Evolutionary conservation across 23 tunicate species (phyloP).

Genomic region (Ascidia mentula): DNA sequence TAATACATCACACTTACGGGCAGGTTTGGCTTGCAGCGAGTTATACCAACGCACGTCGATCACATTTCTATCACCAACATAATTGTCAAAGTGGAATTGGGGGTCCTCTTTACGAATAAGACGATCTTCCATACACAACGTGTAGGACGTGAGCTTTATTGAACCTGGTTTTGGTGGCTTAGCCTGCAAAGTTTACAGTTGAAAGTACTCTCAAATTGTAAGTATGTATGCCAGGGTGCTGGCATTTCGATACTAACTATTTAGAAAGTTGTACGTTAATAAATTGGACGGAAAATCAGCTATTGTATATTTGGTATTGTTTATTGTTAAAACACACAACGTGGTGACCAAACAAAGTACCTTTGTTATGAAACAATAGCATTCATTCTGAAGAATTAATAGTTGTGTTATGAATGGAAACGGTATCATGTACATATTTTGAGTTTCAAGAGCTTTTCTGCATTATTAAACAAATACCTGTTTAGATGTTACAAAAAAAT

Average conservation of each 20-base stretch:
- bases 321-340: no score
- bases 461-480: no score
- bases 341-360: no score
- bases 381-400: no score
- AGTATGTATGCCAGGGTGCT: no score
- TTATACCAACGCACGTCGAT: slow-evolving; percentile 2
- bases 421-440: no score
- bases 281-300: neutral
- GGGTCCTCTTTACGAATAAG: neutral
- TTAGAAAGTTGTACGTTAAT: neutral
- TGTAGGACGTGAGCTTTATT: neutral
- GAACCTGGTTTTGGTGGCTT: neutral
- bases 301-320: neutral
- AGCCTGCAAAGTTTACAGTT: neutral
- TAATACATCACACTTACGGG: neutral
- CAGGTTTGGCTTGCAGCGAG: neutral
- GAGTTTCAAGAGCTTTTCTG: no score
- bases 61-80: neutral
- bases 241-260: neutral
- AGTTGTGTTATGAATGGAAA: no score
- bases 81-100: neutral
- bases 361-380: no score
- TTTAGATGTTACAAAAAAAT: neutral
- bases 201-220: no score
- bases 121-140: neutral